These are phyloP conservation scores for Neosalanx taihuensis DNA, from an alignment of 2,797 vertebrate genomes.

Conservation along the genomic window DNA sequence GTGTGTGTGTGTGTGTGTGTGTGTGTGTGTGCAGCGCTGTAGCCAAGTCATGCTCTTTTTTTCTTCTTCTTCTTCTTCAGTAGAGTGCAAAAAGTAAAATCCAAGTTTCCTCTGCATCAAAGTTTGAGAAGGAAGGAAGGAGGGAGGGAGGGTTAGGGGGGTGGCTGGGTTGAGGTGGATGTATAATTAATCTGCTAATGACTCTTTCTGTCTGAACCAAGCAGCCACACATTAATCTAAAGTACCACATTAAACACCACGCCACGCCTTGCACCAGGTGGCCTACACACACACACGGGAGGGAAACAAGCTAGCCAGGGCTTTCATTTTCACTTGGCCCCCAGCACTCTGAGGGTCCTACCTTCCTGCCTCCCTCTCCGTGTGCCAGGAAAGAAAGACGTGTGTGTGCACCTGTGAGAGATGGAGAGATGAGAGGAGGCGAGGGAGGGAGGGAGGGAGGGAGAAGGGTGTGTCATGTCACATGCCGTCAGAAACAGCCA, in stretches of 20 bases:
- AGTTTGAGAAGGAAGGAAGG: conserved; percentile 1
- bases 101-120: neutral
- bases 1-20: conserved; percentile 10
- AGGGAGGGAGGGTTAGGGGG: neutral
- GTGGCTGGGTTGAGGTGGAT: conserved; percentile 3
- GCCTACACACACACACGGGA: neutral
- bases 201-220: conserved; percentile 17
- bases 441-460: conserved; percentile 11
- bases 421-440: too few species aligned
- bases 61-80: too few species aligned
- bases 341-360: conserved; percentile 15
- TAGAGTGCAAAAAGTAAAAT: too few species aligned
- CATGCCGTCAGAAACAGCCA: too few species aligned
- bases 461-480: neutral
- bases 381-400: conserved; percentile 23
- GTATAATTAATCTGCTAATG: conserved; percentile 39
- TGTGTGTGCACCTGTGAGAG: conserved; percentile 20
- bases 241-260: conserved; percentile 28
- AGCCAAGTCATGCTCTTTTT: neutral
- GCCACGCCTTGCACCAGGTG: conserved; percentile 19
- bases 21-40: conserved; percentile 13
- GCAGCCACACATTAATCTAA: conserved; percentile 20
- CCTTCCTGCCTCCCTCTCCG: conserved; percentile 21
- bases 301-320: neutral
- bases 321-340: neutral